Evolutionary conservation across 2,797 vertebrate genomes (phyloP).

Genomic region (Arnoldichthys spilopterus): DNA sequence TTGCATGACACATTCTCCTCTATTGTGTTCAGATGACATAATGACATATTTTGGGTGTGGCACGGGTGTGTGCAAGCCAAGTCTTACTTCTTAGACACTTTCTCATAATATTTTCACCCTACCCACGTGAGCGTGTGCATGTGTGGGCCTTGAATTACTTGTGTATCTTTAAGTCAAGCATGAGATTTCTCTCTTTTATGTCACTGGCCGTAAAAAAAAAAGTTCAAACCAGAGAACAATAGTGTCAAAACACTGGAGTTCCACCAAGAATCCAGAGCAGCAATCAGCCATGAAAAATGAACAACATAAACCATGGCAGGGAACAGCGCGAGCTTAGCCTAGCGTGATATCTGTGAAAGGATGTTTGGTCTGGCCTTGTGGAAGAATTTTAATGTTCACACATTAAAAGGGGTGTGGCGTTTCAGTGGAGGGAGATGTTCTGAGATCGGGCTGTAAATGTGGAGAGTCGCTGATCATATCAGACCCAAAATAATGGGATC

Average conservation of each 20-base stretch:
- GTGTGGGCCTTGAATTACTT: neutral
- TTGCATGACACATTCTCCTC: slow-evolving; percentile 33
- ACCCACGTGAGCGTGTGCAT: neutral
- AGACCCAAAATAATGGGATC: neutral
- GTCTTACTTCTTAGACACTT: slow-evolving; percentile 19
- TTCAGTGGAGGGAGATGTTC: slow-evolving; percentile 1
- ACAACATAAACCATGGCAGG: slow-evolving; percentile 60
- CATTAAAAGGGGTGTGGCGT: slow-evolving; percentile 40
- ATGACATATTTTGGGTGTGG: slow-evolving; percentile 39
- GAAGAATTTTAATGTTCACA: slow-evolving; percentile 56
- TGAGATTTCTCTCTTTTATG: neutral
- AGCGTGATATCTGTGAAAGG: slow-evolving; percentile 62
- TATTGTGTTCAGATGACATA: slow-evolving; percentile 29
- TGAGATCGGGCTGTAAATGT: neutral
- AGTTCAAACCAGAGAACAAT: neutral
- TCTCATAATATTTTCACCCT: slow-evolving; percentile 13
- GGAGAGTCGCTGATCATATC: slow-evolving; percentile 21
- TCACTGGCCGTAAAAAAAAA: neutral
- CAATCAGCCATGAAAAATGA: slow-evolving; percentile 53
- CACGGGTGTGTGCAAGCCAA: slow-evolving; percentile 13
- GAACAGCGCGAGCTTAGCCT: slow-evolving; percentile 55
- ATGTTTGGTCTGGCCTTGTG: slow-evolving; percentile 63
- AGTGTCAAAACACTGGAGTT: slow-evolving; percentile 11
- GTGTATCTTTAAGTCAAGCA: neutral
- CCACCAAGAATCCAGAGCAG: slow-evolving; percentile 39